A percentile compares a stretch with the other conserved stretches of the same genome.
Evolutionary conservation across 2,113 vertebrate species (phyloP).

Genomic region (Prunella fulvescens): DNA sequence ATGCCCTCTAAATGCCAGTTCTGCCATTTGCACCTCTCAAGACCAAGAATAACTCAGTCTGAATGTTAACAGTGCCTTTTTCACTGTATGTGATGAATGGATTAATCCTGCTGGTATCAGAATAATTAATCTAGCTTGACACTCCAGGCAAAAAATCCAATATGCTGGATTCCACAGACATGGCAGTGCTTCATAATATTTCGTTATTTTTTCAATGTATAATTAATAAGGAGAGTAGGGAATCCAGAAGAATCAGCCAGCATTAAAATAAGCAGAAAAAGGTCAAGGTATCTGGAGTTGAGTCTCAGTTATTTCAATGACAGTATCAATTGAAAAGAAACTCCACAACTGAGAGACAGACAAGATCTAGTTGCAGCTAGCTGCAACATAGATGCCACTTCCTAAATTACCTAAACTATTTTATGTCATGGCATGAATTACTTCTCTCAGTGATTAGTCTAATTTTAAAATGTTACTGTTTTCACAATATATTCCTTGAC

Average conservation of each 20-base stretch:
- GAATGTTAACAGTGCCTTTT: neutral
- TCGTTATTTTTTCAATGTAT: conserved; percentile 7
- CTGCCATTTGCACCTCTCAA: neutral
- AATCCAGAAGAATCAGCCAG: neutral
- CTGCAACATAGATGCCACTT: neutral
- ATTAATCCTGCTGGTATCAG: conserved; percentile 2
- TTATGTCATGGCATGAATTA: neutral
- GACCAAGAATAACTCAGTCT: neutral
- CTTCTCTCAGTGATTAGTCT: neutral
- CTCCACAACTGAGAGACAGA: neutral
- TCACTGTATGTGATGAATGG: neutral
- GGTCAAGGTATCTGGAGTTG: neutral
- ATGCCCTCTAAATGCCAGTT: neutral
- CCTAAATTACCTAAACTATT: neutral
- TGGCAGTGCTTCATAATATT: neutral
- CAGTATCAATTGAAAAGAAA: neutral
- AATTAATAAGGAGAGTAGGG: neutral
- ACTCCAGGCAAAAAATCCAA: neutral
- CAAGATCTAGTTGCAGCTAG: neutral
- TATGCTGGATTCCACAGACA: neutral
- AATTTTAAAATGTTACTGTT: neutral
- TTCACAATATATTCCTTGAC: neutral
- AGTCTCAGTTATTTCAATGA: neutral
- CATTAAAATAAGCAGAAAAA: conserved; percentile 3
- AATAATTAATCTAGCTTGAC: conserved; percentile 35